Evolutionary conservation across 2,888 invertebrate genomes (phyloP).

Genomic region (Galerucella pusilla): DNA sequence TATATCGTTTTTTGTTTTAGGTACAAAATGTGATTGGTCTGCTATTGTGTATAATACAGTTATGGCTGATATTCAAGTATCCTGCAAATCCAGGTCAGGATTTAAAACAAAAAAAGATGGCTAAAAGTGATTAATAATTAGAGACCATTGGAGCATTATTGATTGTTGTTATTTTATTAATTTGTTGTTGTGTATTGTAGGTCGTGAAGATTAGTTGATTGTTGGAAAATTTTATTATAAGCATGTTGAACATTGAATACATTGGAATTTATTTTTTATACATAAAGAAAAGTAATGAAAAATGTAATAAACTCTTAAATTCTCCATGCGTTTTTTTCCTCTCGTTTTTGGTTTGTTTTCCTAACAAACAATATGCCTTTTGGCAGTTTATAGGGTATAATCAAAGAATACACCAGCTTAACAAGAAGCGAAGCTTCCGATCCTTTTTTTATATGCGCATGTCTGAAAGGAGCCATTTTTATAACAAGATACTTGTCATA

Average conservation of each 20-base stretch:
- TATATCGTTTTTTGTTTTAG: constrained; percentile 67
- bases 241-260: not conserved
- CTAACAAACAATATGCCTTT: too few species aligned
- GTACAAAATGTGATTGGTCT: constrained; percentile 78
- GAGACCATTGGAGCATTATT: constrained; percentile 11
- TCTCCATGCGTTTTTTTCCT: too few species aligned
- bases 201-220: constrained; percentile 17
- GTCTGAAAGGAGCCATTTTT: too few species aligned
- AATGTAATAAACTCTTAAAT: too few species aligned
- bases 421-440: too few species aligned
- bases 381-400: too few species aligned
- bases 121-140: constrained; percentile 37
- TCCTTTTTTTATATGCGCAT: too few species aligned
- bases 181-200: constrained; percentile 41
- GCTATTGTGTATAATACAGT: constrained; percentile 71
- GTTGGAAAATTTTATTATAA: not conserved
- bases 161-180: constrained; percentile 18
- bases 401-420: too few species aligned
- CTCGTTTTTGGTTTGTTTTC: too few species aligned
- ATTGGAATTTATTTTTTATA: not conserved
- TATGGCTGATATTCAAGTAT: constrained; percentile 77
- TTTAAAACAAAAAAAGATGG: constrained; percentile 46
- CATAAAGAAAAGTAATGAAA: not conserved
- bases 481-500: too few species aligned
- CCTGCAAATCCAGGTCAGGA: constrained; percentile 62